phyloP scores from a whole-genome alignment of 2,888 invertebrate species.

The Spisula subtruncata region DNA sequence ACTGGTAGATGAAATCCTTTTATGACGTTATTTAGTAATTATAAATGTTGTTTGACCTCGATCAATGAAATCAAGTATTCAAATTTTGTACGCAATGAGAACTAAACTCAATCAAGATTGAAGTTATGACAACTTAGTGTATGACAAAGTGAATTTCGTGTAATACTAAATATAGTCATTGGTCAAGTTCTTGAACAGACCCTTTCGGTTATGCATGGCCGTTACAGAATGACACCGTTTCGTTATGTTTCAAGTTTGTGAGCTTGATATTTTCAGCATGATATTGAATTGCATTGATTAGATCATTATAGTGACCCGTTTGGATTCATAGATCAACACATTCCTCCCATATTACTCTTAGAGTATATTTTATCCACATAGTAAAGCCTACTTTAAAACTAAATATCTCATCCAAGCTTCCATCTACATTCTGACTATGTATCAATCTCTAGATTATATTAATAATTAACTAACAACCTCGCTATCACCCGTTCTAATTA shows the following conservation, averaged over 20 bases:
- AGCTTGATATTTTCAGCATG: not conserved
- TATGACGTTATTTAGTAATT: not conserved
- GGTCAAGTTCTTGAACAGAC: slow-evolving; percentile 7
- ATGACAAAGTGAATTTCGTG: too few species aligned
- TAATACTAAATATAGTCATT: not conserved
- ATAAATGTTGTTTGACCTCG: too few species aligned
- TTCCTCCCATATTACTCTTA: not conserved
- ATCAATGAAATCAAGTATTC: not conserved
- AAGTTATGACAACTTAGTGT: too few species aligned
- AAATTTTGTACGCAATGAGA: too few species aligned
- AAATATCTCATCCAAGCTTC: too few species aligned
- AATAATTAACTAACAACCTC: too few species aligned
- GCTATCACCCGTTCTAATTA: too few species aligned
- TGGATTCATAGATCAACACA: not conserved
- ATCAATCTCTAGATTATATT: too few species aligned
- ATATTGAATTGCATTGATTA: slow-evolving; percentile 10
- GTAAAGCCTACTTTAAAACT: not conserved
- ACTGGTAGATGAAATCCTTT: not conserved
- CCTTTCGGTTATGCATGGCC: not conserved
- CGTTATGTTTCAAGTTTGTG: slow-evolving; percentile 24
- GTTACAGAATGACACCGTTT: not conserved
- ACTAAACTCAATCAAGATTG: too few species aligned
- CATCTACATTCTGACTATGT: too few species aligned
- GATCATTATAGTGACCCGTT: slow-evolving; percentile 10
- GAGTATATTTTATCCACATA: not conserved